Base-by-base conservation (phyloP, 2,113 vertebrate species). In the Lagopus leucura region DNA sequence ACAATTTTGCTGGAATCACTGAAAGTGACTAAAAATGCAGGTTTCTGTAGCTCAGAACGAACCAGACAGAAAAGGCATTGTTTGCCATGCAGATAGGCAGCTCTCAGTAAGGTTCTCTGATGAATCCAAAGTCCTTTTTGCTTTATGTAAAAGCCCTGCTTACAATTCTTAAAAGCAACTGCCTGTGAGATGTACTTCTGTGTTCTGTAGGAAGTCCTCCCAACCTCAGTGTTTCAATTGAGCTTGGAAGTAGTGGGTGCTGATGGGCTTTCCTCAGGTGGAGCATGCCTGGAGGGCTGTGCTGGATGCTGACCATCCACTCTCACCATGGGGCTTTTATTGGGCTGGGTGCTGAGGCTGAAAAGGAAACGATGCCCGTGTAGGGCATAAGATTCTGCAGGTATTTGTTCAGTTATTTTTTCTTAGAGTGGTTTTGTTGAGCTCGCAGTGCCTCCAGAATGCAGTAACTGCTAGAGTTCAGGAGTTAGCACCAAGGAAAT, bases 31-130 rank as follows among this genome's bases (percentile, higher is more conserved):
- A 9, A 25, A 64, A 8, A 4, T 52, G 1, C 3, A 57, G 14
- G 11, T 5, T 58, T 72, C 78, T 57, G 38, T 2, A 20, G 47
- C 11, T 40, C 10, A 28, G 70, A 24, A 1, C 4, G 70, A 58
- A 19, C 50, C 18, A 17, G 4, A 2, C 20, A 32, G 69, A 65
- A 12, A 16, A 18, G 1, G 32, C 1, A 3, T n/a, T 72, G 32
- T 34, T 18, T 40, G 34, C 10, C 0, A 0, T 20, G 43, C 4
- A 6, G 45, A 21, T 0, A 13, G 42, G 32, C 36, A 52, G 55
- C 27, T 40, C 73, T 25, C 5, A 36, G 83, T 5, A 34, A n/a
- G 21, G 42, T 10, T 84, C 76, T 48, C 58, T 40, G 28, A 55
- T 19, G 11, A 28, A 61, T 27, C n/a, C 65, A 19, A 77, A 77